Evolutionary conservation across 2,888 invertebrate species (phyloP).

Genomic region (Polia nebulosa): DNA sequence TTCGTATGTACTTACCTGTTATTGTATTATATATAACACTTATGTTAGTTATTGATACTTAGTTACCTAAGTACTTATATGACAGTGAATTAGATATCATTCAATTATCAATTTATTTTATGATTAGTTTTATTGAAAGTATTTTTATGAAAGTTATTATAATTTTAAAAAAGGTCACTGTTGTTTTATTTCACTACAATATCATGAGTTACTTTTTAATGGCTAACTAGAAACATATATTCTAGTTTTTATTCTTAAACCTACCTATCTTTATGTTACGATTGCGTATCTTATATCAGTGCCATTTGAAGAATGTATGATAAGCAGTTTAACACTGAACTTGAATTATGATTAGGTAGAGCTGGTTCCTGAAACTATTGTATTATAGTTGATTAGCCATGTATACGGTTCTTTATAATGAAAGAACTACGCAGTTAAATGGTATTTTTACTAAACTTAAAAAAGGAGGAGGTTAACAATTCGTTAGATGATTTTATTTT

Average conservation of each 20-base stretch:
- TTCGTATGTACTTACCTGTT: slow-evolving; percentile 59
- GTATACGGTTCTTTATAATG: too few relatives aligned
- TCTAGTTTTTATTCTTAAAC: slow-evolving; percentile 5
- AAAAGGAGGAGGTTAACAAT: too few relatives aligned
- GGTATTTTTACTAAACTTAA: too few relatives aligned
- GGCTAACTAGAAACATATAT: not conserved
- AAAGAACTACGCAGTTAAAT: too few relatives aligned
- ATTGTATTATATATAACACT: slow-evolving; percentile 38
- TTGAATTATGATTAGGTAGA: slow-evolving; percentile 44
- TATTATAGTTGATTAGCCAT: too few relatives aligned
- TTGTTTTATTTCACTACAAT: slow-evolving; percentile 26
- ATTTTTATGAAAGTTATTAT: too few relatives aligned
- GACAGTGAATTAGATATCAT: slow-evolving; percentile 17
- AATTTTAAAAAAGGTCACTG: slow-evolving; percentile 4
- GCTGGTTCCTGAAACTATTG: slow-evolving; percentile 2
- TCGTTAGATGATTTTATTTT: too few relatives aligned
- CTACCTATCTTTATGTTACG: not conserved
- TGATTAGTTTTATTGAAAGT: slow-evolving; percentile 11
- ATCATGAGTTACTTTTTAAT: not conserved
- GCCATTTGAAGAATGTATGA: slow-evolving; percentile 26
- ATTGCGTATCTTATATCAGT: slow-evolving; percentile 25
- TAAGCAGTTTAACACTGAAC: slow-evolving; percentile 41
- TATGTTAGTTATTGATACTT: slow-evolving; percentile 12
- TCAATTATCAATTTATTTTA: slow-evolving; percentile 8
- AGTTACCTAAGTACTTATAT: not conserved